phyloP scores from a whole-genome alignment of 1,140 invertebrate species.

The Agrypnia vestita region DNA sequence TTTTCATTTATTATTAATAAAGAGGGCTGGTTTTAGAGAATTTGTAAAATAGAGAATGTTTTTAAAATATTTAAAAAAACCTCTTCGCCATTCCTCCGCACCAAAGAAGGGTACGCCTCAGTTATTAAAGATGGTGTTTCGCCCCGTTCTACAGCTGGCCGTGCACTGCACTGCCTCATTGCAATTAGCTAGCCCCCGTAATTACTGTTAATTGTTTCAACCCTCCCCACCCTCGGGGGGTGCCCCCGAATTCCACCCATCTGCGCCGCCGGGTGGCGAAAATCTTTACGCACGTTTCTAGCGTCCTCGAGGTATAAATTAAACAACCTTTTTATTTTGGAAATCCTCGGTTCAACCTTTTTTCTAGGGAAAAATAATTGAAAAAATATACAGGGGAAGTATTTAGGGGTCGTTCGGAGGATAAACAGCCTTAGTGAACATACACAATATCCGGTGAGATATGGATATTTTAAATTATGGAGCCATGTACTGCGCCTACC shows the following conservation, averaged over 20 bases:
- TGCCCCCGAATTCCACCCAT: neutral
- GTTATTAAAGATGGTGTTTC: slow-evolving; percentile 52
- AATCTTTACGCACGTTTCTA: slow-evolving; percentile 41
- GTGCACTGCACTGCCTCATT: slow-evolving; percentile 34
- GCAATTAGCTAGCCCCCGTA: slow-evolving; percentile 55
- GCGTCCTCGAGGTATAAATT: neutral
- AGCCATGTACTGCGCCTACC: no score
- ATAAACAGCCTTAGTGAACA: no score
- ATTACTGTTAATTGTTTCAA: slow-evolving; percentile 56
- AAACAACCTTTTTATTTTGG: neutral
- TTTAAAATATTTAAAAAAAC: no score
- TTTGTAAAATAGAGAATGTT: no score
- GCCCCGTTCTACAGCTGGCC: slow-evolving; percentile 27
- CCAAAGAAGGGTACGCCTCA: slow-evolving; percentile 26
- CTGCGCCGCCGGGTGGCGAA: slow-evolving; percentile 5
- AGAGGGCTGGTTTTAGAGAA: no score
- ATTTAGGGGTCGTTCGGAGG: no score
- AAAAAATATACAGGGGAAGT: no score
- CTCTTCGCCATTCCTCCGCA: neutral
- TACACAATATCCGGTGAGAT: no score
- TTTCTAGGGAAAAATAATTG: no score
- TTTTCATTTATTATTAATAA: no score
- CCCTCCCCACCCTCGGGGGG: slow-evolving; percentile 23
- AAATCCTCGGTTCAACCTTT: no score
- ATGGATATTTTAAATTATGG: no score